Evolutionary conservation across 23 tunicate genomes (phyloP), one percentile per base, ranked within the genome.

Genomic region (Phallusia fumigata): DNA sequence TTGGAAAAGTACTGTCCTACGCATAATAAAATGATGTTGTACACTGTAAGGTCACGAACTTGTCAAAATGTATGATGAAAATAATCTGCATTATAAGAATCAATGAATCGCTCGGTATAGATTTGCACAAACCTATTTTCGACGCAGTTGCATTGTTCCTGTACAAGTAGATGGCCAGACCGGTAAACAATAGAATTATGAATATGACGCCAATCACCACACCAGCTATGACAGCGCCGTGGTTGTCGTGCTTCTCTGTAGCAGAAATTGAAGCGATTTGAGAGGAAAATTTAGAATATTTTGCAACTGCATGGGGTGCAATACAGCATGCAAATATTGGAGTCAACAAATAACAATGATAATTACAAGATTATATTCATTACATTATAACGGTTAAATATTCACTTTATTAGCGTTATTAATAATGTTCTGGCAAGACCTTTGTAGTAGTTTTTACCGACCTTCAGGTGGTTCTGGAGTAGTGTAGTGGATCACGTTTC

Each of bases 211-310:
- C 98, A 24, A 94, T 77, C 44, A 89, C 86, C 19, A 81, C 94
- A 26, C 98, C 98, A 52, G 79, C 94, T 0, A 94, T 89, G 2
- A 89, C 52, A 21, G 85, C 98, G 6, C 78, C 90, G 44, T 89
- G 34, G 77, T 31, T 36, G 22, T 45, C 33, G 19, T 40, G 22
- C 8, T 2, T 22, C 28, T 58, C 69, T 24, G 26, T 24, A 6
- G 69, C 69, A 40, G 10, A 3, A 58, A 74, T 11, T 19, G 78
- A 35, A 35, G 18, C 10, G 18, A 33, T 3, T 74, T 2, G 8
- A 6, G 11, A 3, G 8, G 5, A 3, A 3, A 40, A 10, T 40
- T 40, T 40, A 40, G 10, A 40, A 40, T 40, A 10, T 40, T 40
- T 10, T 58, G 11, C 16, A 58, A 58, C 69, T 51, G 58, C 15